A percentile compares a stretch with the other conserved stretches of the same genome.
Conservation (phyloP, 2,888 invertebrate species). For the Phortica magna region DNA sequence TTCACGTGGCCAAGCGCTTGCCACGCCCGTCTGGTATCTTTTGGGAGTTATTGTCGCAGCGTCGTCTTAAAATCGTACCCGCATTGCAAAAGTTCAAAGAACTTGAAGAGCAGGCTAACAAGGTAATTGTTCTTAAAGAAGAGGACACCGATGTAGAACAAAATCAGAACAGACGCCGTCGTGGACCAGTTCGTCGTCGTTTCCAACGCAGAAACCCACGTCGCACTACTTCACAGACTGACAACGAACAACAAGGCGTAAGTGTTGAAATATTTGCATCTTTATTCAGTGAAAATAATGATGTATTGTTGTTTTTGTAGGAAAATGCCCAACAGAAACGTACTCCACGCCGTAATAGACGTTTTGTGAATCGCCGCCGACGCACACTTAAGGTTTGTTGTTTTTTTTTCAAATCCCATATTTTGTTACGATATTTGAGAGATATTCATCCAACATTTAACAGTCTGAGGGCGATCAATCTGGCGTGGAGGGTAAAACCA, state of each 20-base stretch:
- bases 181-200: slow-evolving; percentile 76
- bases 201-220: slow-evolving; percentile 79
- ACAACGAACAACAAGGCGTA: slow-evolving; percentile 73
- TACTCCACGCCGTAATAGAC: slow-evolving; percentile 67
- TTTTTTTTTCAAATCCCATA: not conserved
- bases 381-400: slow-evolving; percentile 72
- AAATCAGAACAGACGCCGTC: slow-evolving; percentile 78
- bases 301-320: slow-evolving; percentile 38
- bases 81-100: slow-evolving; percentile 85
- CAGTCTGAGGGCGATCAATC: slow-evolving; percentile 77
- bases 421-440: not conserved
- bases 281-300: no score
- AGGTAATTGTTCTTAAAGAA: slow-evolving; percentile 82
- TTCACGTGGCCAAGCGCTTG: slow-evolving; percentile 81
- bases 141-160: slow-evolving; percentile 85
- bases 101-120: slow-evolving; percentile 84
- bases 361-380: slow-evolving; percentile 71
- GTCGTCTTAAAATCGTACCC: slow-evolving; percentile 86
- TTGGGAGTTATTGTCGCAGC: slow-evolving; percentile 87
- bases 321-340: slow-evolving; percentile 66
- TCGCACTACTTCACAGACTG: slow-evolving; percentile 74
- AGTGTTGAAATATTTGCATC: slow-evolving; percentile 31
- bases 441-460: slow-evolving; percentile 8
- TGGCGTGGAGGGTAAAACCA: slow-evolving; percentile 72
- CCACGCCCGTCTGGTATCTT: slow-evolving; percentile 86